phyloP scores from a whole-genome alignment of 2,888 invertebrate genomes.

The Aquatica leii region DNA sequence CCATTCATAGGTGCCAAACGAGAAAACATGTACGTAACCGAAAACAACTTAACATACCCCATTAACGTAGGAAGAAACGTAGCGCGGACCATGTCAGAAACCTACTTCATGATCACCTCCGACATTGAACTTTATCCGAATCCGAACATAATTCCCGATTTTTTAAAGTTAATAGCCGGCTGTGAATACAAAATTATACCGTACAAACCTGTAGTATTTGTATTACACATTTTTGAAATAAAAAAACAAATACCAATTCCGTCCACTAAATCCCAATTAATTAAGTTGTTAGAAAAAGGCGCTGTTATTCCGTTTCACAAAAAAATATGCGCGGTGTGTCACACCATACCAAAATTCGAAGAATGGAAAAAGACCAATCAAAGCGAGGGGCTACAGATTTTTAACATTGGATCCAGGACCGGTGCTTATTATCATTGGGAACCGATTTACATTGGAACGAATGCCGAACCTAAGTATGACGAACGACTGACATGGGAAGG shows the following conservation, averaged over 20 bases:
- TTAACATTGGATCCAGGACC: conserved; percentile 58
- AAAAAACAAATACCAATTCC: conserved; percentile 66
- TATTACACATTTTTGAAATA: conserved; percentile 52
- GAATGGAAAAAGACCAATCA: conserved; percentile 55
- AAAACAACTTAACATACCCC: conserved; percentile 52
- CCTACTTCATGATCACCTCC: conserved; percentile 27
- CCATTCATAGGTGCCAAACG: conserved; percentile 7
- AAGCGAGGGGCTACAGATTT: conserved; percentile 50
- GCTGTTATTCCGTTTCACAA: conserved; percentile 64
- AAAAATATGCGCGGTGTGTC: conserved; percentile 63
- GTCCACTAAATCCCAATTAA: conserved; percentile 70
- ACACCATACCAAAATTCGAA: conserved; percentile 59
- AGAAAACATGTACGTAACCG: conserved; percentile 26
- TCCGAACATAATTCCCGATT: conserved; percentile 19
- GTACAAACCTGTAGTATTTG: conserved; percentile 40
- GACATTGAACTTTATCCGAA: conserved; percentile 38
- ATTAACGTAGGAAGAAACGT: conserved; percentile 34
- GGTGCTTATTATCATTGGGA: conserved; percentile 61
- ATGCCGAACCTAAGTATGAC: conserved; percentile 62
- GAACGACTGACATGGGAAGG: conserved; percentile 87
- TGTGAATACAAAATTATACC: background rate
- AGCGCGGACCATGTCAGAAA: conserved; percentile 27
- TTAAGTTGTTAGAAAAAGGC: conserved; percentile 51
- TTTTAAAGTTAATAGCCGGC: conserved; percentile 23
- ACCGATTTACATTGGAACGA: conserved; percentile 64